Conservation (phyloP, 2,888 invertebrate species). For the Magallana nippona region DNA sequence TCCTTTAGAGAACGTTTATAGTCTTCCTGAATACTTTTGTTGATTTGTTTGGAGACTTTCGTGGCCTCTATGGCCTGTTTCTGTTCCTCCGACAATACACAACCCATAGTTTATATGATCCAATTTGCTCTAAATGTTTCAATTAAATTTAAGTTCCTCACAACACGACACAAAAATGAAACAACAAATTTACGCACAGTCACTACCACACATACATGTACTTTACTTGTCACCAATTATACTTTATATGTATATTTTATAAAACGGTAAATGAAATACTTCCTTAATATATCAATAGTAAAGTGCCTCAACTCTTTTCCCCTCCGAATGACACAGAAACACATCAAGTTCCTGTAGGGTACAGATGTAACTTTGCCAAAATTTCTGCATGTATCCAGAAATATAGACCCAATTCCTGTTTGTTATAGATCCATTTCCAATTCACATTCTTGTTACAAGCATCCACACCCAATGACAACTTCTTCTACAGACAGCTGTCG, state of each 20-base stretch:
- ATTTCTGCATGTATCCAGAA: no score
- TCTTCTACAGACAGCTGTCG: background rate
- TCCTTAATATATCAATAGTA: constrained; percentile 4
- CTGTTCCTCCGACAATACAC: constrained; percentile 39
- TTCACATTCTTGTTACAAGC: background rate
- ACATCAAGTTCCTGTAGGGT: background rate
- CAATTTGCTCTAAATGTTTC: background rate
- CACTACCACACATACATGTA: no score
- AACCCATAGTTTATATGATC: constrained; percentile 32
- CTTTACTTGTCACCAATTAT: background rate
- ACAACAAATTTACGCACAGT: no score
- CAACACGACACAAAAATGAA: no score
- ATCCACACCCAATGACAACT: background rate
- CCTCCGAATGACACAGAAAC: background rate
- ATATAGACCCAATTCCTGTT: no score
- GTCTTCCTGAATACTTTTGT: constrained; percentile 37
- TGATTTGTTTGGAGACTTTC: constrained; percentile 35
- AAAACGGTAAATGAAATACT: background rate
- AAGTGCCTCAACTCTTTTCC: background rate
- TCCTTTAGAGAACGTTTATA: constrained; percentile 28
- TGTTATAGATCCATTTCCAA: background rate
- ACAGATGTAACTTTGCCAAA: no score
- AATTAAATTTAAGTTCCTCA: no score
- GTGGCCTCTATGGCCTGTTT: constrained; percentile 34
- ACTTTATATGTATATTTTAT: no score